Evolutionary conservation across 2,113 vertebrate genomes (phyloP), one percentile per base, ranked within the genome.

Genomic region (Emydura subglobosa): DNA sequence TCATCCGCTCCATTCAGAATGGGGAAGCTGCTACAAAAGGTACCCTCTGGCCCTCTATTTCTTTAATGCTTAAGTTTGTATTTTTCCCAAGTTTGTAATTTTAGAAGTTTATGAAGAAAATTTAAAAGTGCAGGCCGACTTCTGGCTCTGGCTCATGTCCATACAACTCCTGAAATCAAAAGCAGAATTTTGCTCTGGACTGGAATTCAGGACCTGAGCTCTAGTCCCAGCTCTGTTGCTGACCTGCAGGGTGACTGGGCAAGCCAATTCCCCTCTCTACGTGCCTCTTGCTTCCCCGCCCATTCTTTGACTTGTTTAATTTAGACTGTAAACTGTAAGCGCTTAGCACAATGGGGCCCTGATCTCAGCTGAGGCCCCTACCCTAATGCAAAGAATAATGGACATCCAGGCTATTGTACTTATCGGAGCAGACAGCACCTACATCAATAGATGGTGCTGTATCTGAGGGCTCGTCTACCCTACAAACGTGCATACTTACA

Each of bases 371-470:
- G 0, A 6, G 5, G 24, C 25, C 82, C 57, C 22, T 9, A 1
- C 65, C 44, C 27, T 4, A 0, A 2, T 3, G 1, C 0, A 0
- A 8, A 13, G 42, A 11, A 0, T 8, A 1, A 1, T n/a, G 5
- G 25, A 57, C 34, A 10, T 7, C 50, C 6, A 13, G 29, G 29
- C 27, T 0, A n/a, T 6, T 1, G 21, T 68, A 14, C 2, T 0
- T 72, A 9, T 39, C 2, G 17, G 65, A 10, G 5, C n/a, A 72
- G 34, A 72, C 19, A 21, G 34, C 34, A 39, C 8, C 59, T 61
- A 12, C 29, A 61, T 61, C 59, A 31, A 6, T 61, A 31, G 29
- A 34, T 72, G 34, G 65, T 39, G 65, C 65, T 72, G 34, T 22
- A 22, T 22, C 65, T 72, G 10, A 39, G 65, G 19, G n/a, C n/a